A percentile compares a stretch with the other conserved stretches of the same genome.
Conservation (phyloP, 2,797 vertebrate species). For the Phoebastria nigripes region DNA sequence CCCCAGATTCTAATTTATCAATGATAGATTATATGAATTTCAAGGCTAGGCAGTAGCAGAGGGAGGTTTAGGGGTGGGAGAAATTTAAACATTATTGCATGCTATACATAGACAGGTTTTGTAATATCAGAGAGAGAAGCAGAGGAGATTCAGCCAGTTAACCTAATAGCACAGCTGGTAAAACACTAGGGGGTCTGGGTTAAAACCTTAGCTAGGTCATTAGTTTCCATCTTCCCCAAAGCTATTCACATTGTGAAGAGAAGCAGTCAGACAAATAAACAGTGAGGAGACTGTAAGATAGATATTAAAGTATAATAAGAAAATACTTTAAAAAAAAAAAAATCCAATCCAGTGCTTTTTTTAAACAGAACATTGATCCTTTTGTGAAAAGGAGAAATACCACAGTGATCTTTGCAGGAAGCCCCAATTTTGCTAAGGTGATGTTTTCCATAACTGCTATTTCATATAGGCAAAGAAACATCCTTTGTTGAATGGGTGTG, state of each 20-base stretch:
- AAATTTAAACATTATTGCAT: slow-evolving; percentile 36
- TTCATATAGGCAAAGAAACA: slow-evolving; percentile 11
- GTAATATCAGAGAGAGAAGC: slow-evolving; percentile 11
- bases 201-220: slow-evolving; percentile 66
- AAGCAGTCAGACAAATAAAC: slow-evolving; percentile 66
- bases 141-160: slow-evolving; percentile 58
- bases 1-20: slow-evolving; percentile 59
- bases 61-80: slow-evolving; percentile 26
- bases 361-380: slow-evolving; percentile 19
- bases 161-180: slow-evolving; percentile 71
- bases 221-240: slow-evolving; percentile 71
- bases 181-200: slow-evolving; percentile 55
- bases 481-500: slow-evolving; percentile 9
- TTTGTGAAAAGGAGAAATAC: slow-evolving; percentile 29
- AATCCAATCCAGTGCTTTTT: not conserved
- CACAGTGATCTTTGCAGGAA: not conserved
- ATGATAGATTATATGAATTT: slow-evolving; percentile 63
- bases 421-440: not conserved
- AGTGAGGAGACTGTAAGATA: slow-evolving; percentile 34
- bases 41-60: slow-evolving; percentile 42
- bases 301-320: slow-evolving; percentile 34
- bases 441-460: not conserved
- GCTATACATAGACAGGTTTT: not conserved
- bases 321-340: slow-evolving; percentile 37
- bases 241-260: slow-evolving; percentile 60